Base-by-base conservation (phyloP, 2,888 invertebrate species). In the Notodonta ziczac region DNA sequence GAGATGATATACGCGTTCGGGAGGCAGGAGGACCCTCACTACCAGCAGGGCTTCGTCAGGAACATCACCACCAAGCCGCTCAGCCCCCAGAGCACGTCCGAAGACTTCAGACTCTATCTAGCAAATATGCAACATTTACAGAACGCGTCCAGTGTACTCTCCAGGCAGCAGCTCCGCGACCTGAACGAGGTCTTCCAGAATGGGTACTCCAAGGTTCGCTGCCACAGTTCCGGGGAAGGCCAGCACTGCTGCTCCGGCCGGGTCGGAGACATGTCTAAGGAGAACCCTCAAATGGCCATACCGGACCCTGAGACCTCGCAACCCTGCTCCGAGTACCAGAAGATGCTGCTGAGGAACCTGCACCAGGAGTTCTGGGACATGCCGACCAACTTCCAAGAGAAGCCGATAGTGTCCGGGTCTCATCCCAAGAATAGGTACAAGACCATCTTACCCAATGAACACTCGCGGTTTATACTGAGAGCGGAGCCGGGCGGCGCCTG, bases 341-440 rank as follows among this genome's bases (percentile, higher is more conserved):
- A 95, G 72, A 91, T 93, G 72, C 83, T 96, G 66, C 87, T 96
- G 56, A 90, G 96, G 53, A 96, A 95, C 67, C 84, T 98, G 59
- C 91, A 92, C 61, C 97, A 97, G 79, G 98, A 98, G 86, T 98
- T 98, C 84, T 98, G 98, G 98, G 98, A 98, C 86, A 96, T 98
- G 80, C 98, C 98, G 0, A 95, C 97, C 65, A 98, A 98, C 88
- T 96, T 98, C 71, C 98, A 98, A 72, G 98, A 98, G 81, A 97
- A 97, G 81, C 96, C 98, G 9, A 96, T 97, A 79, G 97, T 98
- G 0, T 97, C 97, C 40, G 98, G 98, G 0, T 97, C 98, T 39
- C 97, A 98, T 73, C 94, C 96, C 13, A 98, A 98, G 90, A 98
- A 98, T 87, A 95, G 98, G 68, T 98, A 98, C 82, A 96, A 97